Base-by-base conservation (phyloP, 2,113 vertebrate species). In the Narcine bancroftii region DNA sequence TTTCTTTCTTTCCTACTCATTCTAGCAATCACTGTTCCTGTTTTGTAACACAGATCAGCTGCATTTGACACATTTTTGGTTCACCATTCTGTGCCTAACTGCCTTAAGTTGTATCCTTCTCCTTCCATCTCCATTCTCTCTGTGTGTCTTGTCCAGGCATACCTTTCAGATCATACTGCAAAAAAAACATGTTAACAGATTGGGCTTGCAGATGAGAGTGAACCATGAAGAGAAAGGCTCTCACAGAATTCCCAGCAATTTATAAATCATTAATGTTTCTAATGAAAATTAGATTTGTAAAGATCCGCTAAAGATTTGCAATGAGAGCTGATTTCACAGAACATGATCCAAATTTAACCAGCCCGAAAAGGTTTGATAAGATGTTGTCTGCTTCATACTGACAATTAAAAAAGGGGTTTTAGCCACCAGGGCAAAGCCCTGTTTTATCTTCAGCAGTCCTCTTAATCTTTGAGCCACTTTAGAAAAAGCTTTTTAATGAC, bases 401-500 rank as follows among this genome's bases (percentile, higher is more conserved):
- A 83, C 79, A 89, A 66, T 89, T 65, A 89, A 39, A 3, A 24
- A 42, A 39, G 85, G 0, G 2, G 33, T 63, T 89, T 65, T 63
- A 65, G 9, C 60, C 47, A 53, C 60, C 85, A 89, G 2, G 65
- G n/a, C 60, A 89, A 63, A n/a, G 36, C 2, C 36, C 56, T 42
- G 60, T 21, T 89, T 89, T 89, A 65, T 83, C 79, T 83, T 53
- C 79, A 53, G 47, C 45, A 89, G 63, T 66, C 19, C 60, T 89
- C 85, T 33, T 89, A 89, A 89, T 89, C 60, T 89, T 13, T 33
- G 79, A 83, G 29, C 79, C 79, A 83, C 79, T 83, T 65, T n/a
- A 66, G 53, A 63, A 89, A 89, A 89, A 89, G 60, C 85, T 89
- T 89, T 89, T 89, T 60, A 60, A 89, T 89, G 85, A 39, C 60